phyloP scores from a whole-genome alignment of 2,888 invertebrate species.

The Druceiella hillmani region DNA sequence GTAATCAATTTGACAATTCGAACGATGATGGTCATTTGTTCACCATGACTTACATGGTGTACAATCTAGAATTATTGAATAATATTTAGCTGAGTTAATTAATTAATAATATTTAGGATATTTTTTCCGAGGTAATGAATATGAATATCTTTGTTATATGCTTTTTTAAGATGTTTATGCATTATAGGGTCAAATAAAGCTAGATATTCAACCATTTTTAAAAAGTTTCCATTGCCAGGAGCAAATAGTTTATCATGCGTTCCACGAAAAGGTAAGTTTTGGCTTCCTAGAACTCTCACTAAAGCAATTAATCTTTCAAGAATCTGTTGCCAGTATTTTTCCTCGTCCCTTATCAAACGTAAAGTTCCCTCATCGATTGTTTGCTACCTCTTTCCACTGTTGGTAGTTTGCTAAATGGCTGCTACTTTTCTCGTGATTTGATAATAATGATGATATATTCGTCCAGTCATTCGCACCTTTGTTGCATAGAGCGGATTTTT shows the following conservation, averaged over 20 bases:
- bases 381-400: conserved; percentile 18
- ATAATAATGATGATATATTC: conserved; percentile 14
- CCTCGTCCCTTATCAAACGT: conserved; percentile 11
- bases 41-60: conserved; percentile 6
- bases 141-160: conserved; percentile 7
- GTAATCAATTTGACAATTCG: no score
- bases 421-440: conserved; percentile 14
- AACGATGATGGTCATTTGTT: conserved; percentile 6
- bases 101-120: conserved; percentile 15
- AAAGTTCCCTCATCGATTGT: conserved; percentile 15
- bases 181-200: conserved; percentile 13
- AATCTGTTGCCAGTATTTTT: conserved; percentile 12
- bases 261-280: conserved; percentile 13
- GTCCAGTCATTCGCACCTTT: conserved; percentile 19
- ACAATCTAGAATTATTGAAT: conserved; percentile 10
- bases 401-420: conserved; percentile 13
- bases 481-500: conserved; percentile 9
- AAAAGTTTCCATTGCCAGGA: conserved; percentile 13
- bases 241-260: conserved; percentile 9
- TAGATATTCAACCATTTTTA: conserved; percentile 12
- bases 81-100: conserved; percentile 11
- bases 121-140: conserved; percentile 12
- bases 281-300: conserved; percentile 10
- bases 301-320: conserved; percentile 14
- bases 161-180: conserved; percentile 12